phyloP scores from a whole-genome alignment of 2,113 vertebrate genomes.

The Chloebia gouldiae region DNA sequence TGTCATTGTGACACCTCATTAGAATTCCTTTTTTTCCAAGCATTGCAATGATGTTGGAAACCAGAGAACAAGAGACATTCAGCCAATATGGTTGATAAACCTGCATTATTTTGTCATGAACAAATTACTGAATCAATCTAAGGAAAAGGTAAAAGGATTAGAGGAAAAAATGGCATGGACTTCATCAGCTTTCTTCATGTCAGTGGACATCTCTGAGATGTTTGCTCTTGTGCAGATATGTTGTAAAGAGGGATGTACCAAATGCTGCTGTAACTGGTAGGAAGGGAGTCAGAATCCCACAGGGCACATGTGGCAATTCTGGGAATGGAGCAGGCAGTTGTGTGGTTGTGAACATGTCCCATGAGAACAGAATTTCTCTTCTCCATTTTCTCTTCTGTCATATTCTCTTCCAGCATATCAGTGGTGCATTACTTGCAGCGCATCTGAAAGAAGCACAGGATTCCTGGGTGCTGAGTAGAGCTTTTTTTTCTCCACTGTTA shows the following conservation, averaged over 20 bases:
- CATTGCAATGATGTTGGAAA: not conserved
- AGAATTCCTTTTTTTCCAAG: not conserved
- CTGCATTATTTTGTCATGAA: not conserved
- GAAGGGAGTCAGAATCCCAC: not conserved
- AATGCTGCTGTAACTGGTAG: not conserved
- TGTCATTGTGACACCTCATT: not conserved
- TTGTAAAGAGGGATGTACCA: not conserved
- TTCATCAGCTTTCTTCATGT: not conserved
- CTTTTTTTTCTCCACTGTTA: not conserved
- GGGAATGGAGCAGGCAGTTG: not conserved
- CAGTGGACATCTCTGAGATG: not conserved
- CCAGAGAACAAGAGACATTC: not conserved
- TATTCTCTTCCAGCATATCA: not conserved
- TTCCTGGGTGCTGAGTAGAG: not conserved
- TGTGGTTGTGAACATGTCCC: not conserved
- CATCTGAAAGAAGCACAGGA: not conserved
- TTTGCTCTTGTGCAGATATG: not conserved
- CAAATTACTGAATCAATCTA: not conserved
- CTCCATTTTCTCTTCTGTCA: not conserved
- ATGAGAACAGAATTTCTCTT: not conserved
- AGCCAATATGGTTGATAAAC: not conserved
- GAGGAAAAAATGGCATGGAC: accelerated
- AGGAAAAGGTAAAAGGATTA: not conserved
- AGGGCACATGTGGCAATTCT: not conserved
- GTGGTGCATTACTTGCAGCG: not conserved